Evolutionary conservation across 2,113 vertebrate genomes (phyloP), one percentile per base, ranked within the genome.

Genomic region (Steatornis caripensis): DNA sequence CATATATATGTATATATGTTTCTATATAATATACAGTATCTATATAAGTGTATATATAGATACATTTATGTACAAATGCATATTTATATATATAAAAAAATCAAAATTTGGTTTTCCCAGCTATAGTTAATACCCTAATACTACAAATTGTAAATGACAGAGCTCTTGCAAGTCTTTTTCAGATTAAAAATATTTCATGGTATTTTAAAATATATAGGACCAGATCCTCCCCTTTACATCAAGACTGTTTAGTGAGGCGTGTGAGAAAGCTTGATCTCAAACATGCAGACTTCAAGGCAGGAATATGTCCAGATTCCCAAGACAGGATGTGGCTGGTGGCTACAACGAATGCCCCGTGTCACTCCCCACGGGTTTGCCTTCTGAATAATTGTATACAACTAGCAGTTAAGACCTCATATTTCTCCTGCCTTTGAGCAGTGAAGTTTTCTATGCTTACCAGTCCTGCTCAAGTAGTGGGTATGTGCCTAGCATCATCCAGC

Each of bases 111-210:
- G 77, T 96, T 97, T 93, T 83, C 57, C 69, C 96, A 96, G 66
- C 70, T 79, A 85, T 5, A 90, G 29, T 84, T 91, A 76, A 84
- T 36, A 84, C 66, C 16, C 6, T 80, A 90, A 90, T 60, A 93
- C 71, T 85, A 96, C 86, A 91, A 92, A 88, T 68, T 4, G 24
- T 94, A 88, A 93, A 80, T 66, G 75, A 92, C 22, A 54, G 75
- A 96, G 68, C 43, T 97, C 68, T 84, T 87, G 82, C 81, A 94
- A 94, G 49, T 72, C 87, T 96, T 94, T 94, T 71, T 70, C 66
- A 93, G 79, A 66, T 46, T 80, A 87, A 96, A 97, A 93, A 81
- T 80, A 80, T 94, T 86, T 97, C 77, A 90, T 80, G 91, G 45
- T 61, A 45, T 46, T 84, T 96, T 96, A 75, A 88, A 95, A 94